These are phyloP conservation scores for Trissolcus basalis DNA, from an alignment of 1,140 invertebrate genomes.

Conservation along the genomic window DNA sequence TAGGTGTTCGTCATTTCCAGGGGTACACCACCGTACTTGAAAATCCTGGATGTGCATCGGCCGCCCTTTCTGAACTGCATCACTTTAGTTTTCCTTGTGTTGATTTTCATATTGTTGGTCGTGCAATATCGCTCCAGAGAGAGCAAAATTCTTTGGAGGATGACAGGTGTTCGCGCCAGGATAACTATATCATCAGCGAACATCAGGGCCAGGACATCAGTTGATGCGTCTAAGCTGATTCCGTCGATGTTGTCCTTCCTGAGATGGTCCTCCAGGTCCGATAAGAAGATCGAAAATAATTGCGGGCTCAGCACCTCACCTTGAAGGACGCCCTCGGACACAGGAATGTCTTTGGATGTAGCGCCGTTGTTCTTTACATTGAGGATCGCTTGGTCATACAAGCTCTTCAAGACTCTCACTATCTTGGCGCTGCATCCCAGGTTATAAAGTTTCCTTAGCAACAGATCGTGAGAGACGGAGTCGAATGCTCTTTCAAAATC, in stretches of 20 bases:
- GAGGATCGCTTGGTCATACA: too few species aligned
- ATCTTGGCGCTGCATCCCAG: too few species aligned
- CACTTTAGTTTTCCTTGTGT: background rate
- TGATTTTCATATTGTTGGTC: too few species aligned
- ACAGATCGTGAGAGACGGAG: too few species aligned
- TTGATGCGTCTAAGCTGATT: background rate
- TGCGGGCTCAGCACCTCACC: background rate
- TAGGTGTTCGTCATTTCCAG: background rate
- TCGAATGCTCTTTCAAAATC: too few species aligned
- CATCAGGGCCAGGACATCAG: background rate
- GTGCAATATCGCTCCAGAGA: background rate
- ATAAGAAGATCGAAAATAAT: background rate
- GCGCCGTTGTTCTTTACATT: too few species aligned
- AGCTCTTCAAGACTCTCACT: too few species aligned
- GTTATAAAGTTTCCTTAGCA: too few species aligned
- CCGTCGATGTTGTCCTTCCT: background rate
- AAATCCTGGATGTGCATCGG: background rate
- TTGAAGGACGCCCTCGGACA: background rate
- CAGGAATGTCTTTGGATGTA: background rate
- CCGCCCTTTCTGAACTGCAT: background rate
- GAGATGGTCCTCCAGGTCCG: background rate
- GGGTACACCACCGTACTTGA: background rate
- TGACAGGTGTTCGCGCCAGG: background rate
- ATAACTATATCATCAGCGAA: background rate
- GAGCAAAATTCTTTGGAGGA: background rate